phyloP scores from a whole-genome alignment of 2,113 vertebrate species.

The Neogale vison region DNA sequence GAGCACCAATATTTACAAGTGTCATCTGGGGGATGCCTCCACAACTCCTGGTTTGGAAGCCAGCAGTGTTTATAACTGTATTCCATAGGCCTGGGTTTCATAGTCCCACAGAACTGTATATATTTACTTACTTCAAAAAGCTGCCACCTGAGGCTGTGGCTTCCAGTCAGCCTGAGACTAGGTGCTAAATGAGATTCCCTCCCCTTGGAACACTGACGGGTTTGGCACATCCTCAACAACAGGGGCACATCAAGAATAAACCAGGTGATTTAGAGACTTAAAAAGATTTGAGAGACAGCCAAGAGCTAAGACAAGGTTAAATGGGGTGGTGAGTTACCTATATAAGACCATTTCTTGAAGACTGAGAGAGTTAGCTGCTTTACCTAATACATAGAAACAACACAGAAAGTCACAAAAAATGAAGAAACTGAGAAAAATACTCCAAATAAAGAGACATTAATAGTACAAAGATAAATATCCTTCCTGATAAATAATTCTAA shows the following conservation, averaged over 20 bases:
- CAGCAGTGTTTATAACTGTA: not conserved
- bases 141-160: not conserved
- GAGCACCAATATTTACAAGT: not conserved
- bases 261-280: not conserved
- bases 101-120: not conserved
- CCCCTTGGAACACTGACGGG: not conserved
- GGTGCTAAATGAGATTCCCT: not conserved
- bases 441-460: not conserved
- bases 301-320: not conserved
- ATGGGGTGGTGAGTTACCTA: not conserved
- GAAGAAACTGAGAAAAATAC: not conserved
- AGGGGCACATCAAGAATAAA: not conserved
- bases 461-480: not conserved
- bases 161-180: not conserved
- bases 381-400: not conserved
- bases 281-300: not conserved
- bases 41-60: not conserved
- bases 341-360: not conserved
- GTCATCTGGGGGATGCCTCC: not conserved
- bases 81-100: not conserved
- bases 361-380: not conserved
- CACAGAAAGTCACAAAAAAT: not conserved
- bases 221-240: not conserved
- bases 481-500: not conserved
- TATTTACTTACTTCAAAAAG: not conserved